These are phyloP conservation scores for Tenthredo livida DNA, from an alignment of 2,888 invertebrate species.

Conservation along the genomic window DNA sequence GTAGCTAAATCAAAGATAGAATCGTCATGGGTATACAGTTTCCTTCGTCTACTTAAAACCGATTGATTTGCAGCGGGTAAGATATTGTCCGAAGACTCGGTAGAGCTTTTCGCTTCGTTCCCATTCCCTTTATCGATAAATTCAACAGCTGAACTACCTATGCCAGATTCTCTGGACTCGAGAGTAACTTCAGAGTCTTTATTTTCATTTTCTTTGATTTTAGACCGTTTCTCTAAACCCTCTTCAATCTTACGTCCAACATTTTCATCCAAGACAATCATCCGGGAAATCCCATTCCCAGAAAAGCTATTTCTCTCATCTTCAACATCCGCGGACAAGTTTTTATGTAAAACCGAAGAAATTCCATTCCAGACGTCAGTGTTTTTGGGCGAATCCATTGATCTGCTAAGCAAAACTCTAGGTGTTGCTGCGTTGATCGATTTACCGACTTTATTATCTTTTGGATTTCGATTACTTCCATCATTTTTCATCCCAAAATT, in stretches of 20 bases:
- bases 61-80: conserved; percentile 49
- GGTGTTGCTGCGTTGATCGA: not conserved
- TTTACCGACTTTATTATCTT: not conserved
- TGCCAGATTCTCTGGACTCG: not conserved
- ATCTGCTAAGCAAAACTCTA: not conserved
- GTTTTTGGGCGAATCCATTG: not conserved
- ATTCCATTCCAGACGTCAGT: not conserved
- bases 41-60: not conserved
- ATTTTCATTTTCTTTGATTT: not conserved
- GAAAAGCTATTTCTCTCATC: not conserved
- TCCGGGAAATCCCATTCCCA: not conserved
- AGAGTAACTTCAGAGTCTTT: not conserved
- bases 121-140: not conserved
- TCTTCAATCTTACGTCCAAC: not conserved
- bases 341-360: not conserved
- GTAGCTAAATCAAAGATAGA: conserved; percentile 66
- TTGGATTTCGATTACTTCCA: not conserved
- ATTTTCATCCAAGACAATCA: not conserved
- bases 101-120: not conserved
- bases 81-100: conserved; percentile 54
- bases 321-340: not conserved
- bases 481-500: conserved; percentile 63
- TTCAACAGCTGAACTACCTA: not conserved
- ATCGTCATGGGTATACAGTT: conserved; percentile 62
- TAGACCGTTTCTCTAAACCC: not conserved